Percentiles rank a stretch among this genome's conserved stretches.
Evolutionary conservation across 2,888 invertebrate genomes (phyloP).

Genomic region (Athalia cordata): DNA sequence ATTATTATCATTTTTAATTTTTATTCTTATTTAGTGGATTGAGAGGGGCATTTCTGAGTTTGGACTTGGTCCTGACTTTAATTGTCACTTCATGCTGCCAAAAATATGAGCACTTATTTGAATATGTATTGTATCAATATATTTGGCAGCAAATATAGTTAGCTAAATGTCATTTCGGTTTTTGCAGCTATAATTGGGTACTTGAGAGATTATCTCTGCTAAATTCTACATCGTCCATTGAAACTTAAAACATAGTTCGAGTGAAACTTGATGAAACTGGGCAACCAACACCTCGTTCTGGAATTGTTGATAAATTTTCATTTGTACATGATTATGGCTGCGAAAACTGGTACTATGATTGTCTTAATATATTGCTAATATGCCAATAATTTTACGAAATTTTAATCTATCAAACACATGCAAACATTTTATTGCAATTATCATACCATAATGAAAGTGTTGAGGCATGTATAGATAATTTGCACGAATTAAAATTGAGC

Average conservation of each 20-base stretch:
- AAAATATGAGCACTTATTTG: slow-evolving; percentile 42
- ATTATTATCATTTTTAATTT: slow-evolving; percentile 10
- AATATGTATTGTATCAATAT: slow-evolving; percentile 43
- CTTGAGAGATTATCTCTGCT: too few relatives aligned
- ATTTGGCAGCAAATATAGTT: slow-evolving; percentile 43
- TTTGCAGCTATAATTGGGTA: slow-evolving; percentile 16
- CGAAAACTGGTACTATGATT: slow-evolving; percentile 24
- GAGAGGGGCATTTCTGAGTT: slow-evolving; percentile 20
- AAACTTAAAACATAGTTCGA: neutral
- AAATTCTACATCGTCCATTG: neutral
- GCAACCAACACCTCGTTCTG: neutral
- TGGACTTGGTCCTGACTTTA: slow-evolving; percentile 5
- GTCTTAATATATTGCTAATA: slow-evolving; percentile 34
- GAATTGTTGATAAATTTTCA: slow-evolving; percentile 7
- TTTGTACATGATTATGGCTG: slow-evolving; percentile 19
- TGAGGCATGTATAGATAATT: neutral
- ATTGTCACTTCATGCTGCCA: slow-evolving; percentile 31
- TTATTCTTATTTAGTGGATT: slow-evolving; percentile 1
- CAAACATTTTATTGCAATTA: slow-evolving; percentile 26
- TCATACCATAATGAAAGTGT: neutral
- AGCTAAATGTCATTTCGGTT: slow-evolving; percentile 42
- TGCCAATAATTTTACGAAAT: slow-evolving; percentile 36
- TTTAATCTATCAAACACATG: slow-evolving; percentile 17
- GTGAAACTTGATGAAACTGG: neutral
- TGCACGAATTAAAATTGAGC: neutral